Conservation (phyloP, 1,140 invertebrate species). For the Dinothrombium tinctorium region DNA sequence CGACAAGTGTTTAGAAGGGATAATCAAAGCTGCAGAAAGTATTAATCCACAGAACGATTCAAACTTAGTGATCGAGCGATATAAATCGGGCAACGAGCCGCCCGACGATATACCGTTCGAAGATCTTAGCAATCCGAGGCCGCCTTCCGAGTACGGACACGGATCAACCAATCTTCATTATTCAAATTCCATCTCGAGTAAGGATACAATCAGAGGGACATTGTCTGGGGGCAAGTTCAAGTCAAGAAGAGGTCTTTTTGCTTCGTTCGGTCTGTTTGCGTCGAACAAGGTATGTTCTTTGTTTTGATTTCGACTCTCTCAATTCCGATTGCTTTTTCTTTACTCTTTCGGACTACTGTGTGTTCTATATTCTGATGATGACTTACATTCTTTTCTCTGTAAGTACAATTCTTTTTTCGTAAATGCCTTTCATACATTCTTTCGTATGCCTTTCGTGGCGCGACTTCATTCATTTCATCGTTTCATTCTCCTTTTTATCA, state of each 20-base stretch:
- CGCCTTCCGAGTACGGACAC: neutral
- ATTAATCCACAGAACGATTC: conserved; percentile 79
- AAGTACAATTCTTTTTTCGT: no score
- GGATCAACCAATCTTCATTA: conserved; percentile 3
- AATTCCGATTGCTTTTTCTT: no score
- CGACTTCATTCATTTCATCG: neutral
- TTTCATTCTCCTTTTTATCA: neutral
- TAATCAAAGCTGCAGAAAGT: conserved; percentile 62
- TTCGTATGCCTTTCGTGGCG: neutral
- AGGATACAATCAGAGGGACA: conserved; percentile 52
- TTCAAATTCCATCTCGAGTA: conserved; percentile 6
- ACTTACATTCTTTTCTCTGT: no score
- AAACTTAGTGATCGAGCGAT: conserved; percentile 62
- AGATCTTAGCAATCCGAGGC: conserved; percentile 33
- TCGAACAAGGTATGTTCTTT: conserved; percentile 84
- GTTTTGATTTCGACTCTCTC: no score
- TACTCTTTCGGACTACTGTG: no score
- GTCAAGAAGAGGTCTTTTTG: conserved; percentile 63
- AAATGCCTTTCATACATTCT: no score
- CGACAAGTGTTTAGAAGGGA: conserved; percentile 78
- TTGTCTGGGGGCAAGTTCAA: conserved; percentile 57
- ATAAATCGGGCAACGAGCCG: conserved; percentile 80
- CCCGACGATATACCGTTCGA: conserved; percentile 89
- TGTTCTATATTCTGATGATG: no score
- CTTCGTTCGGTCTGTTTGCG: conserved; percentile 67